Conservation (phyloP, 1,140 invertebrate species). For the Heterodera schachtii region DNA sequence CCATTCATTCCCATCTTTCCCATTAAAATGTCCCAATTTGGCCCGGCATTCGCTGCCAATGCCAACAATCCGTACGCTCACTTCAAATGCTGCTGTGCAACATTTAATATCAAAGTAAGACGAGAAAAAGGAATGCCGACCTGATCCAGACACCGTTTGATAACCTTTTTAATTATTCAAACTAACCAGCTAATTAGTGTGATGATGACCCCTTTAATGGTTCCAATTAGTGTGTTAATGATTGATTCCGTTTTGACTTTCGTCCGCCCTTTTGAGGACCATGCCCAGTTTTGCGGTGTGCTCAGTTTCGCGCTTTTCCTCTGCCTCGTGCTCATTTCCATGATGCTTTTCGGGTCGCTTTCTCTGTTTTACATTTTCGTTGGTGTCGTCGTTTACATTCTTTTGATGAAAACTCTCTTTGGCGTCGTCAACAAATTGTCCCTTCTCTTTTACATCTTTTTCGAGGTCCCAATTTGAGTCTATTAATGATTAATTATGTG, state of each 20-base stretch:
- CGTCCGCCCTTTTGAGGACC: constrained; percentile 32
- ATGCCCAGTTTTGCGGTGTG: constrained; percentile 40
- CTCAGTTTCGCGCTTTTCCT: constrained; percentile 40
- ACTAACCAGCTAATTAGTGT: not conserved
- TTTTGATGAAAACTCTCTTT: constrained; percentile 41
- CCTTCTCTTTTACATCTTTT: constrained; percentile 39
- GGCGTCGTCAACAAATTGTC: constrained; percentile 31
- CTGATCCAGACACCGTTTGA: too few species aligned
- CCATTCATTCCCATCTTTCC: too few species aligned
- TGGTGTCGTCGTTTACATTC: constrained; percentile 39
- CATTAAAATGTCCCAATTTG: not conserved
- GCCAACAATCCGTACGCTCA: constrained; percentile 16
- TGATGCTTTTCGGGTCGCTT: constrained; percentile 31
- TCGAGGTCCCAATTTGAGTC: constrained; percentile 28
- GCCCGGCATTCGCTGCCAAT: not conserved
- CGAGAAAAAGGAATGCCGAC: too few species aligned
- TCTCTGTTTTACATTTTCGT: constrained; percentile 41
- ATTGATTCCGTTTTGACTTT: too few species aligned
- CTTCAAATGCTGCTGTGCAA: constrained; percentile 6
- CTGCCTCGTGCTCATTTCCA: constrained; percentile 39
- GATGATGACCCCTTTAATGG: too few species aligned
- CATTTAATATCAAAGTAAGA: constrained; percentile 17
- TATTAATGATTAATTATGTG: constrained; percentile 15
- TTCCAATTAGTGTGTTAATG: too few species aligned
- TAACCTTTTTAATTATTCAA: not conserved